phyloP scores from a whole-genome alignment of 2,888 invertebrate genomes.

The Agapostemon virescens region DNA sequence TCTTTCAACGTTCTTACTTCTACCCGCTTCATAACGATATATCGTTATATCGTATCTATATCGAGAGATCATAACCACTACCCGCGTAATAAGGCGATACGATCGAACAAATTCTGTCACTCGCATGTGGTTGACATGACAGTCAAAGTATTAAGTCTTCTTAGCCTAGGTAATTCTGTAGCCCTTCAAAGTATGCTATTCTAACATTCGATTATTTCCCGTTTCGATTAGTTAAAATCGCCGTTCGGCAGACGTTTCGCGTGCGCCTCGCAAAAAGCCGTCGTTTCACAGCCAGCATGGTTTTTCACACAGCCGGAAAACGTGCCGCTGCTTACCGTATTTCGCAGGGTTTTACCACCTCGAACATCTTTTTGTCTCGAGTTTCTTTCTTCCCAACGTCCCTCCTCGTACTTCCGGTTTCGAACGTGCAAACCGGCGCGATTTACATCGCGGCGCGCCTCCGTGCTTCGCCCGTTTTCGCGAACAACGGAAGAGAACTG shows the following conservation, averaged over 20 bases:
- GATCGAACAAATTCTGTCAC: too few species aligned
- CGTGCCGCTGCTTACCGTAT: slow-evolving; percentile 48
- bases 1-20: too few species aligned
- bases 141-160: too few species aligned
- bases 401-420: background rate
- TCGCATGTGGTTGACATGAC: too few species aligned
- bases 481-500: background rate
- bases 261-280: slow-evolving; percentile 46
- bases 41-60: too few species aligned
- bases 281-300: slow-evolving; percentile 50
- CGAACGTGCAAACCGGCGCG: background rate
- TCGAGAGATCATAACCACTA: too few species aligned
- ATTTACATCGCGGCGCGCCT: background rate
- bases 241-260: slow-evolving; percentile 29
- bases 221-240: background rate
- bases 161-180: too few species aligned
- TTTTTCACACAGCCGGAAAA: slow-evolving; percentile 55
- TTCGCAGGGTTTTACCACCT: slow-evolving; percentile 31
- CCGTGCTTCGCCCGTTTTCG: background rate
- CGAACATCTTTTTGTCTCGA: slow-evolving; percentile 17
- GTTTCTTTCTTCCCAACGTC: background rate
- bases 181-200: too few species aligned
- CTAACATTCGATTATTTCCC: too few species aligned
- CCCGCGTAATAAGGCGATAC: too few species aligned
- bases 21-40: too few species aligned